A percentile compares a stretch with the other conserved stretches of the same genome.
Conservation (phyloP, 1,140 invertebrate species). For the Drosophila lini region DNA sequence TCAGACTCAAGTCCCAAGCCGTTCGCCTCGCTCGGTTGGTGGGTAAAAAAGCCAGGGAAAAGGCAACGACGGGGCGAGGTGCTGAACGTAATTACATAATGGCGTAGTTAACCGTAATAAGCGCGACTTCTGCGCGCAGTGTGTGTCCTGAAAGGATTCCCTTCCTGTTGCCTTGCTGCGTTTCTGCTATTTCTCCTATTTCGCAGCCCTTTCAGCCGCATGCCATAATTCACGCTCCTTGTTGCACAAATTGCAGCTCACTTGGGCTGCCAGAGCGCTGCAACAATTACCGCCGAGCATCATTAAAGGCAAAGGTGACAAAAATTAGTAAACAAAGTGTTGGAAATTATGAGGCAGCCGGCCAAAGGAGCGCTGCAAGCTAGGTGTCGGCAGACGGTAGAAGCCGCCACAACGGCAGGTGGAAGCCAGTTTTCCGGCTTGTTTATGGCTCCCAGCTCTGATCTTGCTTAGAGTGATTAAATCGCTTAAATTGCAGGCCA, state of each 20-base stretch:
- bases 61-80: conserved; percentile 23
- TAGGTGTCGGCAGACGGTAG: conserved; percentile 14
- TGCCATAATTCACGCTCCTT: conserved; percentile 61
- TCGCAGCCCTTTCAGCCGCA: conserved; percentile 55
- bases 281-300: conserved; percentile 78
- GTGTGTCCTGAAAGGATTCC: conserved; percentile 81
- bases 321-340: conserved; percentile 83
- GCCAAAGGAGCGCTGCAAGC: conserved; percentile 36
- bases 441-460: conserved; percentile 22
- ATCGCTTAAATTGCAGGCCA: conserved; percentile 38
- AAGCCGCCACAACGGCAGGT: conserved; percentile 37
- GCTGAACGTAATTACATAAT: conserved; percentile 80
- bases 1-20: conserved; percentile 37
- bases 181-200: conserved; percentile 34
- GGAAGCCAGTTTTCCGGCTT: conserved; percentile 20
- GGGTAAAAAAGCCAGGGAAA: conserved; percentile 28
- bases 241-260: conserved; percentile 55
- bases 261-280: conserved; percentile 57
- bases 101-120: conserved; percentile 81
- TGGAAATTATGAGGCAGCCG: conserved; percentile 76
- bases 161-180: conserved; percentile 12
- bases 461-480: conserved; percentile 50
- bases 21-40: conserved; percentile 62
- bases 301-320: conserved; percentile 82
- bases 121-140: conserved; percentile 78